Evolutionary conservation across 2,113 vertebrate species (phyloP).

Genomic region (Callionymus lyra): DNA sequence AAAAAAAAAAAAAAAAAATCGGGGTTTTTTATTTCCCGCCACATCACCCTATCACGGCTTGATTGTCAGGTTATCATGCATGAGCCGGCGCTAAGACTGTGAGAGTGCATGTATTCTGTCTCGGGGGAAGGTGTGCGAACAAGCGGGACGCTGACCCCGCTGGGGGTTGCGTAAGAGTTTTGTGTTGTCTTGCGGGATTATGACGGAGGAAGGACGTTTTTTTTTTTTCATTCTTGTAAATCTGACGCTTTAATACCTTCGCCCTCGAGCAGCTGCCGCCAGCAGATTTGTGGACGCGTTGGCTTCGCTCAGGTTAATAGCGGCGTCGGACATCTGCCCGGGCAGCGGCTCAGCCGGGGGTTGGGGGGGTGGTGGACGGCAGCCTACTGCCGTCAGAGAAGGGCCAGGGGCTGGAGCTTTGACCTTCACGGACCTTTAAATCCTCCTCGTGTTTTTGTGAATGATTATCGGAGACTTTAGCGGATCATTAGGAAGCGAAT

Average conservation of each 20-base stretch:
- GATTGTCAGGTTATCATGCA: slow-evolving; percentile 30
- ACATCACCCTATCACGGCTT: slow-evolving; percentile 5
- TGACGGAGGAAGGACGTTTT: slow-evolving; percentile 42
- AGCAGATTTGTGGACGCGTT: slow-evolving; percentile 47
- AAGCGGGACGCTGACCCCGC: slow-evolving; percentile 14
- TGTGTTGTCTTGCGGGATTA: slow-evolving; percentile 54
- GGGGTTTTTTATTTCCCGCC: slow-evolving; percentile 11
- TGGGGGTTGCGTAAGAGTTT: slow-evolving; percentile 34
- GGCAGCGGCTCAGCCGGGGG: slow-evolving; percentile 18
- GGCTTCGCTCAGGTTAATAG: slow-evolving; percentile 47
- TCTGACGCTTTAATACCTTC: slow-evolving; percentile 60
- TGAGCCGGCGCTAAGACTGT: slow-evolving; percentile 15
- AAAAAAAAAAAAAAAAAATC: slow-evolving; percentile 7
- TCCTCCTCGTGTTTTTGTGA: slow-evolving; percentile 23
- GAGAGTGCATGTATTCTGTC: slow-evolving; percentile 40
- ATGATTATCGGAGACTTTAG: background rate
- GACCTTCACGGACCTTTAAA: slow-evolving; percentile 45
- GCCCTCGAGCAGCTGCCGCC: slow-evolving; percentile 60
- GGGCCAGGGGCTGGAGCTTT: slow-evolving; percentile 26
- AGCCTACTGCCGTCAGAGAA: slow-evolving; percentile 16
- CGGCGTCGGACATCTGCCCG: slow-evolving; percentile 44
- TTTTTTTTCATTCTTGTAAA: slow-evolving; percentile 62
- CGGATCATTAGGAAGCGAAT: slow-evolving; percentile 5
- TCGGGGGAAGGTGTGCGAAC: slow-evolving; percentile 7
- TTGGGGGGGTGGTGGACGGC: slow-evolving; percentile 12